Conservation (phyloP, 2,797 vertebrate species). For the Pelobates cultripes region DNA sequence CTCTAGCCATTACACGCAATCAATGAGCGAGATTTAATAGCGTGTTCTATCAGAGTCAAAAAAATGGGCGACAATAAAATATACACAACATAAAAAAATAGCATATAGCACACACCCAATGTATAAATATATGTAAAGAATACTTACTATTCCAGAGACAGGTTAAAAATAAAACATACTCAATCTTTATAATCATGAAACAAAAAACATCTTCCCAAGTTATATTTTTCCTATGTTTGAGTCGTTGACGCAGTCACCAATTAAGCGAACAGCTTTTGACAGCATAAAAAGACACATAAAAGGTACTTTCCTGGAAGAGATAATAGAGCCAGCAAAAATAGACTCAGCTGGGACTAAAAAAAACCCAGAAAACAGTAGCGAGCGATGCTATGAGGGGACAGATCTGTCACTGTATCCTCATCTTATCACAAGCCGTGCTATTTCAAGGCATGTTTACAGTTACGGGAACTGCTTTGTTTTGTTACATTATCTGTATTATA, state of each 20-base stretch:
- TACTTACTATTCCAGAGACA: too few relatives aligned
- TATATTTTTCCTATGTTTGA: not conserved
- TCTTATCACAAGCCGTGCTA: conserved; percentile 4
- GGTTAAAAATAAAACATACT: too few relatives aligned
- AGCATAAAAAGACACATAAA: conserved; percentile 24
- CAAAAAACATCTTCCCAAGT: too few relatives aligned
- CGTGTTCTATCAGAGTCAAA: too few relatives aligned
- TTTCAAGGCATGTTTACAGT: not conserved
- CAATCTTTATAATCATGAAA: too few relatives aligned
- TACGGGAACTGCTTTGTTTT: not conserved
- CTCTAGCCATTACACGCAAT: too few relatives aligned
- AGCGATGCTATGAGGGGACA: not conserved
- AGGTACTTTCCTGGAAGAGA: conserved; percentile 8
- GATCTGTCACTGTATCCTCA: not conserved
- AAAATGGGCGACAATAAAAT: too few relatives aligned
- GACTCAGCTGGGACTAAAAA: not conserved
- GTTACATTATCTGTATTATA: too few relatives aligned
- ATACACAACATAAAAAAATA: too few relatives aligned
- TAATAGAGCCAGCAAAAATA: conserved; percentile 21
- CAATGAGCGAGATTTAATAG: too few relatives aligned
- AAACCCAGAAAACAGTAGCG: not conserved
- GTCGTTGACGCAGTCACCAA: conserved; percentile 25
- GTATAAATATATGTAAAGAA: too few relatives aligned
- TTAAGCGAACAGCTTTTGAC: conserved; percentile 43
- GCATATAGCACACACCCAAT: too few relatives aligned